These are phyloP conservation scores for Poeciliopsis prolifica DNA, from an alignment of 2,113 vertebrate genomes.

Conservation along the genomic window DNA sequence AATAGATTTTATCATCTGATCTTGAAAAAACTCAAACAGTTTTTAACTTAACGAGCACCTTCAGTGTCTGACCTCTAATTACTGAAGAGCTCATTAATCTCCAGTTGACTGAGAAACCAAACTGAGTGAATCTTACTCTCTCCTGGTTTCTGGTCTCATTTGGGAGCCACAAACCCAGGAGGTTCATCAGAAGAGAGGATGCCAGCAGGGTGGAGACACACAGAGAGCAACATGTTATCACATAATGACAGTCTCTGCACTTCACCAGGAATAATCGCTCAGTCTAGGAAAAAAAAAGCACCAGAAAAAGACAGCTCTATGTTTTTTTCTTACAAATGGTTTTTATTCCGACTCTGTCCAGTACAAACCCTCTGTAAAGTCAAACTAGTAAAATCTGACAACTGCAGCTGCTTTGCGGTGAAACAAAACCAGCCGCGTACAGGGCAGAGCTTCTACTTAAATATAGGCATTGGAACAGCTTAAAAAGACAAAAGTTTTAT, in stretches of 20 bases:
- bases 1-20: conserved; percentile 5
- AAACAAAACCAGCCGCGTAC: conserved; percentile 50
- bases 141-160: conserved; percentile 38
- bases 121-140: conserved; percentile 8
- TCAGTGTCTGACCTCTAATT: conserved; percentile 35
- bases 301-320: background rate
- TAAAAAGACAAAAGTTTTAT: conserved; percentile 64
- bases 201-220: conserved; percentile 51
- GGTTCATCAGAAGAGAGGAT: conserved; percentile 29
- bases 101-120: conserved; percentile 5
- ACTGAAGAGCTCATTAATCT: conserved; percentile 32
- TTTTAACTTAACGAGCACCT: conserved; percentile 16
- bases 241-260: conserved; percentile 55
- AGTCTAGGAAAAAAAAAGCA: conserved; percentile 17
- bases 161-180: conserved; percentile 27
- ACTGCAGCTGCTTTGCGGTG: conserved; percentile 45
- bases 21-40: conserved; percentile 4
- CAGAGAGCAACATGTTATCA: conserved; percentile 37
- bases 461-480: conserved; percentile 70
- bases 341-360: conserved; percentile 68
- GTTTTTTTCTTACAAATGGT: conserved; percentile 44
- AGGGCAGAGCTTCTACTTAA: conserved; percentile 68
- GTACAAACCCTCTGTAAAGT: conserved; percentile 61
- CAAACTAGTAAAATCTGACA: conserved; percentile 49
- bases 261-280: conserved; percentile 52